A percentile compares a stretch with the other conserved stretches of the same genome.
Evolutionary conservation across 2,888 invertebrate species (phyloP).

Genomic region (Unio pictorum): DNA sequence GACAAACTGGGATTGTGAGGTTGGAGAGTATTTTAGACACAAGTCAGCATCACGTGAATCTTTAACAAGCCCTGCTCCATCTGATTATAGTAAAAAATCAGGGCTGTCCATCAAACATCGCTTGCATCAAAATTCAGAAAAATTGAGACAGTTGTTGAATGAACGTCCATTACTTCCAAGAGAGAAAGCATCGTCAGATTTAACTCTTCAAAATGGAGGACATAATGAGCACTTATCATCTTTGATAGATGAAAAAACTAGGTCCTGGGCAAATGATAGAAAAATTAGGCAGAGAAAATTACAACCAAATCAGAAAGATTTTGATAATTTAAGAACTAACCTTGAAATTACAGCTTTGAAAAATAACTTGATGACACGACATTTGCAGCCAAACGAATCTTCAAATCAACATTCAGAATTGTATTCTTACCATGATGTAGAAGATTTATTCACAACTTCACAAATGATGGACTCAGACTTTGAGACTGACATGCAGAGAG

Average conservation of each 20-base stretch:
- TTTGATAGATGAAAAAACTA: too few species aligned
- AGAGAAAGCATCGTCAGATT: slow-evolving; percentile 5
- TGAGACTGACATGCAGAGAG: slow-evolving; percentile 24
- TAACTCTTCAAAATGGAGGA: not conserved
- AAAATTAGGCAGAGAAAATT: slow-evolving; percentile 22
- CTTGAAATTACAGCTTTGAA: too few species aligned
- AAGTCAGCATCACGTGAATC: slow-evolving; percentile 22
- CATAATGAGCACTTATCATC: too few species aligned
- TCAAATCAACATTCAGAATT: not conserved
- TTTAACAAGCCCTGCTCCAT: slow-evolving; percentile 33
- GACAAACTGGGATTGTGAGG: slow-evolving; percentile 36
- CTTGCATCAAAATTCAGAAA: slow-evolving; percentile 23
- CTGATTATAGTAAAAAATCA: slow-evolving; percentile 28
- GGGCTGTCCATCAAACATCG: slow-evolving; percentile 27
- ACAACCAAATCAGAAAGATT: slow-evolving; percentile 23
- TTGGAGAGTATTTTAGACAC: slow-evolving; percentile 22
- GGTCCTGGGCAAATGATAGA: slow-evolving; percentile 7
- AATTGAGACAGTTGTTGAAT: slow-evolving; percentile 29
- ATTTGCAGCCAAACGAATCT: not conserved
- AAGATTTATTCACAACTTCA: slow-evolving; percentile 5
- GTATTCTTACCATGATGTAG: slow-evolving; percentile 8
- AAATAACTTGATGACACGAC: too few species aligned
- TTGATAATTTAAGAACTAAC: slow-evolving; percentile 21
- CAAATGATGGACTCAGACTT: slow-evolving; percentile 23
- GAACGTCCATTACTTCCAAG: slow-evolving; percentile 27